A percentile compares a stretch with the other conserved stretches of the same genome.
phyloP scores from a whole-genome alignment of 2,888 invertebrate species.

The Drosophila anceps region DNA sequence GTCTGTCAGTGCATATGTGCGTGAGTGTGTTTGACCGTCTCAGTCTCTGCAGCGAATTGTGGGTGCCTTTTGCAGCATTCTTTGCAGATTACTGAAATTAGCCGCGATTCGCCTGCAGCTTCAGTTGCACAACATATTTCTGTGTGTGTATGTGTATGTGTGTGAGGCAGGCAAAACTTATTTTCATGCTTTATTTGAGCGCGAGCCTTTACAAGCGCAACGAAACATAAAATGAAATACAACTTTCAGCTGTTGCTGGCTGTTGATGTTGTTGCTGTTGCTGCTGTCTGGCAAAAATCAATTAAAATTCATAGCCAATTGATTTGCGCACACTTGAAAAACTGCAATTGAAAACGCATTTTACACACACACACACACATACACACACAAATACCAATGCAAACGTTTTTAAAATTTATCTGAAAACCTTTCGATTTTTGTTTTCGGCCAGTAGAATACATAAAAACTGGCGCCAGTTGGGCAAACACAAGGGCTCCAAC shows the following conservation, averaged over 20 bases:
- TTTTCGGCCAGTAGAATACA: constrained; percentile 52
- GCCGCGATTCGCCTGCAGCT: constrained; percentile 68
- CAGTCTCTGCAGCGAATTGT: constrained; percentile 78
- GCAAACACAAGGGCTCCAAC: constrained; percentile 70
- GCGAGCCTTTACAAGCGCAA: constrained; percentile 76
- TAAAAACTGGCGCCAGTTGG: constrained; percentile 76
- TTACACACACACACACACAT: constrained; percentile 29
- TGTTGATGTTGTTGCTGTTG: constrained; percentile 28
- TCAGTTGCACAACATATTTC: constrained; percentile 23
- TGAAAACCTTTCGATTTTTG: constrained; percentile 27
- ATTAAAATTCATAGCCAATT: constrained; percentile 84
- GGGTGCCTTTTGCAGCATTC: constrained; percentile 79
- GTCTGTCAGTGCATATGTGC: constrained; percentile 9
- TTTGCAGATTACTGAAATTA: constrained; percentile 78
- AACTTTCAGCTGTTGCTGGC: constrained; percentile 61
- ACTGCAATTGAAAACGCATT: constrained; percentile 62
- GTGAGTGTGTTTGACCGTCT: constrained; percentile 8
- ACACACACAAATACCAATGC: constrained; percentile 13
- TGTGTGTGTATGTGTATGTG: constrained; percentile 7
- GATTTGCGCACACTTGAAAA: constrained; percentile 73
- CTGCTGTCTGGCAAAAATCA: constrained; percentile 72
- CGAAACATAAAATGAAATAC: constrained; percentile 79
- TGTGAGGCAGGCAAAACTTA: constrained; percentile 68
- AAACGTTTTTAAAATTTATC: constrained; percentile 26
- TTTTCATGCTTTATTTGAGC: constrained; percentile 80